Base-by-base conservation (phyloP, 2,797 vertebrate genomes). In the Crocidura indochinensis region DNA sequence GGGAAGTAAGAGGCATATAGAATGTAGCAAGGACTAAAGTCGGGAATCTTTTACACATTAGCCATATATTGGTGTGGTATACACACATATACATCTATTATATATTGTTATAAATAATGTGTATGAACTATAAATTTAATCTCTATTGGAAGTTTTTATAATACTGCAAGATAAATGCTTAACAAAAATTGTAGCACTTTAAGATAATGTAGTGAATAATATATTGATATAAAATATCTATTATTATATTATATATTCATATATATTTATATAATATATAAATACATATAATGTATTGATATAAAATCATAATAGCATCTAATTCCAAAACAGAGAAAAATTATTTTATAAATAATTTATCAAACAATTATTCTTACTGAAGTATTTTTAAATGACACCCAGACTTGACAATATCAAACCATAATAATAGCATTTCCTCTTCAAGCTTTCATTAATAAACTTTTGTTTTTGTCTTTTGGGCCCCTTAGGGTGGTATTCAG, bases 271-370 rank as follows among this genome's bases (percentile, higher is more conserved):
- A 38, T 38, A 38, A 2, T 38, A 38, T 38, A 38, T 38, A 5
- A 2, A 38, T 2, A 38, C 5, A 38, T 38, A 38, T 38, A 38
- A 38, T 38, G 24, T 68, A 62, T 19, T 72, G 9, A 47, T n/a
- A 79, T 47, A 77, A 10, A 29, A 20, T 15, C 31, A n/a, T 60
- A 6, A 31, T 15, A 84, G 22, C 12, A 68, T 81, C 14, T 22
- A 92, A 22, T 51, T 87, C 38, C 69, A 84, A 92, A 87, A n/a
- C 11, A 84, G 77, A 73, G 65, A 51, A 73, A 84, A 92, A 47
- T 74, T 10, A 22, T 81, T 75, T 81, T 31, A 87, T 60, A 71
- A 20, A 31, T 10, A 2, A 83, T 89, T 91, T 91, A 20, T 29
- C 67, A 95, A 92, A 84, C 19, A 38, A n/a, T 56, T 26, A 60